Evolutionary conservation across 2,888 invertebrate genomes (phyloP).

Genomic region (Heliconius hortense): DNA sequence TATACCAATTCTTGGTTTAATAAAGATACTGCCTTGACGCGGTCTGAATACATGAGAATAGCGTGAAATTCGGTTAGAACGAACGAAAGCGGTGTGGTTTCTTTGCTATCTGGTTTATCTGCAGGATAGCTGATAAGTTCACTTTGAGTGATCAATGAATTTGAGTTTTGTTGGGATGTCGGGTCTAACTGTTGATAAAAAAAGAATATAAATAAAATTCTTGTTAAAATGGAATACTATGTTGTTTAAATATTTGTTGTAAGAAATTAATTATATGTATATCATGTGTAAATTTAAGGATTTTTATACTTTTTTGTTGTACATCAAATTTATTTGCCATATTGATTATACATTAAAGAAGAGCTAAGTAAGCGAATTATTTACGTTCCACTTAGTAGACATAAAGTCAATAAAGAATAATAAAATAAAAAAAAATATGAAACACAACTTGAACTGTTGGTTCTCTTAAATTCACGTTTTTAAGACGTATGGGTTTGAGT

Average conservation of each 20-base stretch:
- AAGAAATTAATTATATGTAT: too few relatives aligned
- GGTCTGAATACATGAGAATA: slow-evolving; percentile 90
- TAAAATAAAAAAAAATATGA: too few relatives aligned
- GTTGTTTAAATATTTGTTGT: not conserved
- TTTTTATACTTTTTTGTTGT: too few relatives aligned
- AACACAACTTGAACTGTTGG: too few relatives aligned
- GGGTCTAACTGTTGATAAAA: slow-evolving; percentile 72
- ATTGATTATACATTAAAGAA: too few relatives aligned
- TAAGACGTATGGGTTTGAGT: too few relatives aligned
- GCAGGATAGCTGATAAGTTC: slow-evolving; percentile 69
- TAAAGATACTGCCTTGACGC: slow-evolving; percentile 91
- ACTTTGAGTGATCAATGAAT: slow-evolving; percentile 73
- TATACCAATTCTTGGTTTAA: slow-evolving; percentile 93
- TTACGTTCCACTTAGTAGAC: too few relatives aligned
- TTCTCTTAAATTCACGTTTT: too few relatives aligned
- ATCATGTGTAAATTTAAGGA: too few relatives aligned
- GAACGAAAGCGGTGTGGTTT: slow-evolving; percentile 85
- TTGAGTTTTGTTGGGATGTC: slow-evolving; percentile 73
- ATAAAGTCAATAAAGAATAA: too few relatives aligned
- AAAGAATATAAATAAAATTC: not conserved
- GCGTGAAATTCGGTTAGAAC: slow-evolving; percentile 95
- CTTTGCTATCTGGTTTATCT: slow-evolving; percentile 62
- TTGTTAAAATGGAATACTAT: not conserved
- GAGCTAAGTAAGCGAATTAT: too few relatives aligned
- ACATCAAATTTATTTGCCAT: too few relatives aligned